Evolutionary conservation across 2,888 invertebrate species (phyloP).

Genomic region (Macaria liturata): DNA sequence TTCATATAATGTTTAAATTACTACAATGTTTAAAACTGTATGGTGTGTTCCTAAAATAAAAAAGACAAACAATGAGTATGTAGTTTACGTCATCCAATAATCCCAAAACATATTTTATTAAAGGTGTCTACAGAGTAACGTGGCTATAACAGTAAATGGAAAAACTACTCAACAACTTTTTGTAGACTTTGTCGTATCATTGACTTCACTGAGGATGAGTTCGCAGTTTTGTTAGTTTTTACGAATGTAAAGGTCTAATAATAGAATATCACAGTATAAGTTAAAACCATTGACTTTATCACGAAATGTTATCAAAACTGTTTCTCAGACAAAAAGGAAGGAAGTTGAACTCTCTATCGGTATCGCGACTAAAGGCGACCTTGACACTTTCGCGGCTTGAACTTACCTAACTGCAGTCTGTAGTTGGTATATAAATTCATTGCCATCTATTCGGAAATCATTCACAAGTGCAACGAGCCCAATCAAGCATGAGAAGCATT

Average conservation of each 20-base stretch:
- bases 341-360: constrained; percentile 27
- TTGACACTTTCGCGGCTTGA: constrained; percentile 47
- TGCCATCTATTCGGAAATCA: constrained; percentile 46
- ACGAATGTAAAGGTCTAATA: too few relatives aligned
- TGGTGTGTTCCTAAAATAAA: too few relatives aligned
- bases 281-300: constrained; percentile 3
- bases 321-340: constrained; percentile 10
- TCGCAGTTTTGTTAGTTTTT: too few relatives aligned
- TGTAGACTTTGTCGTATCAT: neutral
- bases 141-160: too few relatives aligned
- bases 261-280: too few relatives aligned
- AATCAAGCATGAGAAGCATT: constrained; percentile 57
- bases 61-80: too few relatives aligned
- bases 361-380: constrained; percentile 39
- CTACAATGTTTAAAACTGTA: too few relatives aligned
- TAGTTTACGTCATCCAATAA: too few relatives aligned
- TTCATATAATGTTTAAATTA: too few relatives aligned
- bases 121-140: too few relatives aligned
- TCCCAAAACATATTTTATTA: too few relatives aligned
- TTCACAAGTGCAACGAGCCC: constrained; percentile 46
- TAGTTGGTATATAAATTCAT: constrained; percentile 61
- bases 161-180: neutral
- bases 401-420: constrained; percentile 51
- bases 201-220: too few relatives aligned
- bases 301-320: constrained; percentile 6